Evolutionary conservation across 37 sponge, comb jelly and placozoan species (phyloP), one percentile per base, ranked within the genome.

Genomic region (Bolinopsis microptera): DNA sequence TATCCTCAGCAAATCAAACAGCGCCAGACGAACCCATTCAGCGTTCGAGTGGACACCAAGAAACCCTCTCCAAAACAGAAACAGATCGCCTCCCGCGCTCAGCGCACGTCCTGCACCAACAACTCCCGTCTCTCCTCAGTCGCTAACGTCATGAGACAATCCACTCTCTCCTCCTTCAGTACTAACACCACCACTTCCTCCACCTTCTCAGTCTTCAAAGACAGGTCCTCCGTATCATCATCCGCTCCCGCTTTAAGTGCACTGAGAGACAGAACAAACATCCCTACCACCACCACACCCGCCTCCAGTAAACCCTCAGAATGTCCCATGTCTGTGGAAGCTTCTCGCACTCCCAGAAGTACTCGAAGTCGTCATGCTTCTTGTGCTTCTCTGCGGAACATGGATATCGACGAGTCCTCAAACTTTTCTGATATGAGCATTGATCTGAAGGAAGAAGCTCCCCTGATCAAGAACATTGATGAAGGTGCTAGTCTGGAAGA

Each of bases 41-140:
- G 90, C 39, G 61, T 86, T 16, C 8, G 90, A 86, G 61, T 86
- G 13, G 90, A 86, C 61, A 41, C 90, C 61, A 86, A 40, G 90
- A 86, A 86, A 26, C 90, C 90, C 28, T 86, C 90, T n/a, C 90
- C 90, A n/a, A 86, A 86, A 86, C 90, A 86, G 90, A 86, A 86
- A 27, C 90, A 86, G 90, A 28, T 86, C 30, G 90, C 90, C 13
- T 3, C 61, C 90, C 82, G 82, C 2, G 2, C 38, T 1, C 31
- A 24, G 41, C 41, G 90, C 38, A 86, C 90, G 18, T 41, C 61
- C 36, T 86, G 90, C 39, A n/a, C 90, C 21, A 72, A 72, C 75
- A n/a, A 28, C 5, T n/a, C 31, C 3, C 26, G 31, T n/a, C 3
- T 28, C 75, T 32, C 82, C 23, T 30, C 37, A 36, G 23, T 35